Conservation (phyloP, 2,113 vertebrate genomes). For the Indri indri region DNA sequence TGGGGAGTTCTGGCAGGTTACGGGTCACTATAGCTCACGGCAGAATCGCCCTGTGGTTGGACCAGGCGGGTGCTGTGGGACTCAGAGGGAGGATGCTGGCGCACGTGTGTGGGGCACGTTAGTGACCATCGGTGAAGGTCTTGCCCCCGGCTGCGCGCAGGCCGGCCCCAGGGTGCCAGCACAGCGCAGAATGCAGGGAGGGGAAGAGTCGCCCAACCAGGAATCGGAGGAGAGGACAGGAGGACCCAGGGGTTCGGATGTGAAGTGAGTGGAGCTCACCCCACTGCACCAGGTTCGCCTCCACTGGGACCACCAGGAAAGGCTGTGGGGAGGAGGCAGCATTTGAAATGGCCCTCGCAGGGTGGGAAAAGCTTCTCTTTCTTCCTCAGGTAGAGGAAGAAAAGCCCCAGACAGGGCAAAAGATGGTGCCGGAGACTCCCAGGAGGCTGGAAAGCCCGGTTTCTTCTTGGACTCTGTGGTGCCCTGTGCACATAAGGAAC, state of each 20-base stretch:
- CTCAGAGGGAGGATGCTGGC: fast-evolving
- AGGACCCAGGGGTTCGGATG: neutral
- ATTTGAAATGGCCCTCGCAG: neutral
- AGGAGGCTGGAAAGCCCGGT: too few relatives aligned
- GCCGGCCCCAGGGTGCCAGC: neutral
- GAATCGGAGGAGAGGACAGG: neutral
- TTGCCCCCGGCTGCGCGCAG: fast-evolving
- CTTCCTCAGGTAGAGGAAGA: neutral
- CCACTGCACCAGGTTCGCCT: too few relatives aligned
- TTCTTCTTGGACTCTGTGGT: neutral
- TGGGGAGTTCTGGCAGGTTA: too few relatives aligned
- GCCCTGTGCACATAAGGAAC: fast-evolving
- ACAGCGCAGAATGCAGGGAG: neutral
- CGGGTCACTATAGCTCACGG: neutral
- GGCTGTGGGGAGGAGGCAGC: neutral
- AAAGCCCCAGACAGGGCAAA: neutral
- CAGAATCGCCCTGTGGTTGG: fast-evolving
- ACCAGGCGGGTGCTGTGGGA: fast-evolving
- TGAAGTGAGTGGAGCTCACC: neutral
- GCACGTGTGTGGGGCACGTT: fast-evolving
- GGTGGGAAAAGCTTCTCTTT: neutral
- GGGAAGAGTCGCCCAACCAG: neutral
- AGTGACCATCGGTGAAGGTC: fast-evolving
- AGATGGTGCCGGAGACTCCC: fast-evolving
- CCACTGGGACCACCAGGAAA: neutral